Conservation (phyloP, 1,140 invertebrate genomes). For the Periplaneta americana region DNA sequence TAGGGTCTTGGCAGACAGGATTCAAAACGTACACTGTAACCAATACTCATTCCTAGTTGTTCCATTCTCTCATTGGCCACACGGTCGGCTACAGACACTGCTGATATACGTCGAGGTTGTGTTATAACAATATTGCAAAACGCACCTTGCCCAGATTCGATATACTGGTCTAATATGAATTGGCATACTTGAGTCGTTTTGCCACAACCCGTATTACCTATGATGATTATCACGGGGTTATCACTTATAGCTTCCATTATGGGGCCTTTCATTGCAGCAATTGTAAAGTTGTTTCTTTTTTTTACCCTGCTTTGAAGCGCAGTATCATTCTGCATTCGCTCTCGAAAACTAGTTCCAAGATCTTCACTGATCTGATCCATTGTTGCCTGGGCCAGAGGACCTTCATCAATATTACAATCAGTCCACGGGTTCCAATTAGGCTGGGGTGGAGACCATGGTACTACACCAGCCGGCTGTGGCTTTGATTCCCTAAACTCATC, state of each 20-base stretch:
- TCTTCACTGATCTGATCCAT: conserved; percentile 79
- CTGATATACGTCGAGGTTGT: conserved; percentile 90
- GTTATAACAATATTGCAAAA: conserved; percentile 88
- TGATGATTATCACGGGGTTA: conserved; percentile 80
- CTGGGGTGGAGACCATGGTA: conserved; percentile 92
- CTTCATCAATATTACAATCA: conserved; percentile 91
- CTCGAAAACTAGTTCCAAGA: conserved; percentile 55
- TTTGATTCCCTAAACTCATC: conserved; percentile 54
- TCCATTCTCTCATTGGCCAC: conserved; percentile 85
- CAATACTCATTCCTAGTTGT: conserved; percentile 72
- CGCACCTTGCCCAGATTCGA: conserved; percentile 74
- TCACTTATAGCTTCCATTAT: conserved; percentile 84
- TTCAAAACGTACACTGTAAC: conserved; percentile 91
- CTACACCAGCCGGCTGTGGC: conserved; percentile 61
- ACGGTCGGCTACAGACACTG: conserved; percentile 88
- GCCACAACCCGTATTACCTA: conserved; percentile 93
- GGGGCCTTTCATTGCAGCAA: conserved; percentile 59
- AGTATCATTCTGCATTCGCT: conserved; percentile 55
- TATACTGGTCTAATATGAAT: conserved; percentile 93
- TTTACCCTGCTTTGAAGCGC: conserved; percentile 56
- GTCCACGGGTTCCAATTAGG: conserved; percentile 97
- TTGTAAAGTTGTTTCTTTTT: conserved; percentile 68
- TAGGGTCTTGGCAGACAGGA: conserved; percentile 84
- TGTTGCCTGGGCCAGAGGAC: conserved; percentile 69
- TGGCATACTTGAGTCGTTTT: conserved; percentile 76